Evolutionary conservation across 2,113 vertebrate genomes (phyloP).

Genomic region (Syrmaticus mikado): DNA sequence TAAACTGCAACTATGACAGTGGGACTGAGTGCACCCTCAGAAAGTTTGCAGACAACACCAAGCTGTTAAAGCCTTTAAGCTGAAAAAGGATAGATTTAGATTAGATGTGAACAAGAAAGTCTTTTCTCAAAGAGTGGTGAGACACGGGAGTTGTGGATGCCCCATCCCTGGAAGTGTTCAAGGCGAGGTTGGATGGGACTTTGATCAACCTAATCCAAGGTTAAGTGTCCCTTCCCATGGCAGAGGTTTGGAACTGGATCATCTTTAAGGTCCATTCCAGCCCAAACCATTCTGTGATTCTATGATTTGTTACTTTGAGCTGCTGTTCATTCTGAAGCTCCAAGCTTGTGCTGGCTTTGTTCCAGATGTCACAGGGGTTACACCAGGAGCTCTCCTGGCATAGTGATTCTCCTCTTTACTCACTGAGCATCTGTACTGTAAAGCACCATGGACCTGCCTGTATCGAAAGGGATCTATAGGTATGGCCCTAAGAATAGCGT

Average conservation of each 20-base stretch:
- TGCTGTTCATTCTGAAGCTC: neutral
- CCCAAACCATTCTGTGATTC: neutral
- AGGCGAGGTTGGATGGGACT: neutral
- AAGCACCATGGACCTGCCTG: neutral
- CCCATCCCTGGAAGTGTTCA: neutral
- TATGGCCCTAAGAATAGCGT: neutral
- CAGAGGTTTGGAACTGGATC: neutral
- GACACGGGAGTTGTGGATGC: neutral
- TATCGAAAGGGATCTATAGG: neutral
- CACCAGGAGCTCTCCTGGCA: neutral
- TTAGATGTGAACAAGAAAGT: neutral
- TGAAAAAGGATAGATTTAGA: neutral
- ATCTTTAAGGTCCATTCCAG: neutral
- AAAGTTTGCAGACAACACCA: neutral
- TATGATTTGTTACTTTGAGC: neutral
- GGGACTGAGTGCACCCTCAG: neutral
- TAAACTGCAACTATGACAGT: neutral
- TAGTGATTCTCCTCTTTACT: neutral
- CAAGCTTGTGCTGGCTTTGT: neutral
- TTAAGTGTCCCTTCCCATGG: neutral
- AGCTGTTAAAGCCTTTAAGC: neutral
- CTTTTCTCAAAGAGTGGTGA: neutral
- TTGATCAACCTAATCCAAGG: neutral
- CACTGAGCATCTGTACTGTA: neutral
- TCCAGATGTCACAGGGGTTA: accelerated